These are phyloP conservation scores for Chymomyza costata DNA, from an alignment of 1,140 invertebrate genomes.

Conservation along the genomic window DNA sequence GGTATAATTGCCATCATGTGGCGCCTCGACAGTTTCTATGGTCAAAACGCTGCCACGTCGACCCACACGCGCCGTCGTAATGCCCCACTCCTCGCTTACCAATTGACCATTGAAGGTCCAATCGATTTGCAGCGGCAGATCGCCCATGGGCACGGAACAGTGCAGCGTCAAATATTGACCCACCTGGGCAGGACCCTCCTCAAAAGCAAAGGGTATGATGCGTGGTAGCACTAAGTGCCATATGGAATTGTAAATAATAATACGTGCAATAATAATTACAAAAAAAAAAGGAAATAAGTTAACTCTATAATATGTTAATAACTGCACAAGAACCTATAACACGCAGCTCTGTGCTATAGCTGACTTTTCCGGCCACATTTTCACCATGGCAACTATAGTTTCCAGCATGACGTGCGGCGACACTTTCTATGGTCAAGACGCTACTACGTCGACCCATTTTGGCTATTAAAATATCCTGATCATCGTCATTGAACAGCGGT, in stretches of 20 bases:
- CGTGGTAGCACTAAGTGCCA: constrained; percentile 81
- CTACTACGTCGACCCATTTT: constrained; percentile 78
- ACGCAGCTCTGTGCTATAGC: constrained; percentile 77
- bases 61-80: constrained; percentile 79
- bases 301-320: not conserved
- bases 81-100: constrained; percentile 68
- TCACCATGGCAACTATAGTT: constrained; percentile 83
- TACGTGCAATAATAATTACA: constrained; percentile 27
- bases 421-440: constrained; percentile 84
- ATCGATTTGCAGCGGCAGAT: constrained; percentile 81
- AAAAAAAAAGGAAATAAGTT: constrained; percentile 18
- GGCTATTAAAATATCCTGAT: constrained; percentile 75
- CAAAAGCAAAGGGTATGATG: constrained; percentile 81
- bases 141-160: constrained; percentile 85
- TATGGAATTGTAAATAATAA: constrained; percentile 33
- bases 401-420: constrained; percentile 82
- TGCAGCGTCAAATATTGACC: constrained; percentile 72
- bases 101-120: constrained; percentile 84
- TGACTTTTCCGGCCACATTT: constrained; percentile 83
- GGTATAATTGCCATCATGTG: constrained; percentile 81
- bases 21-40: constrained; percentile 80
- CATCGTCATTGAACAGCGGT: constrained; percentile 75
- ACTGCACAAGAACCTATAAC: constrained; percentile 59
- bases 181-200: constrained; percentile 70
- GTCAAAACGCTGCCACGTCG: constrained; percentile 81